phyloP scores from a whole-genome alignment of 2,113 vertebrate genomes.

The Numenius arquata region DNA sequence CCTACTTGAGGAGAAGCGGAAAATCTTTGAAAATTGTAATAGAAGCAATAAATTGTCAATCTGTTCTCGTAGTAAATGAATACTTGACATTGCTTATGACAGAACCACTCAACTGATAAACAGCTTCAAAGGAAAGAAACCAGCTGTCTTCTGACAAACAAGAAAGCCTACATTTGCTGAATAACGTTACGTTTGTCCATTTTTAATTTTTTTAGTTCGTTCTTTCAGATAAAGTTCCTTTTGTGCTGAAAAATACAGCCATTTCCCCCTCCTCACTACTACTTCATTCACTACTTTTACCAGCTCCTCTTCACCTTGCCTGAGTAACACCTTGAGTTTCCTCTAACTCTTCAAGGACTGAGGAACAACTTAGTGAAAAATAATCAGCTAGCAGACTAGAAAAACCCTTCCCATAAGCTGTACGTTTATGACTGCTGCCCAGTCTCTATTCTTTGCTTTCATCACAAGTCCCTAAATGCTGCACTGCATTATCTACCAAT shows the following conservation, averaged over 20 bases:
- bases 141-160: constrained; percentile 22
- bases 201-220: neutral
- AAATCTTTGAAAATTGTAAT: neutral
- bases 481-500: neutral
- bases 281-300: neutral
- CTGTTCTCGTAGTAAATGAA: constrained; percentile 20
- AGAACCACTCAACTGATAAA: constrained; percentile 13
- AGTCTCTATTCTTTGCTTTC: neutral
- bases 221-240: neutral
- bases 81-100: neutral
- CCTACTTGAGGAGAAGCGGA: neutral
- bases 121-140: neutral
- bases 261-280: neutral
- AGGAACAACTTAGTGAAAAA: neutral
- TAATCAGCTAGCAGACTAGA: neutral
- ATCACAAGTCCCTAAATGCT: neutral
- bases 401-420: neutral
- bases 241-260: neutral
- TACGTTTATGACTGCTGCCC: neutral
- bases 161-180: neutral
- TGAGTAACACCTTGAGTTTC: neutral
- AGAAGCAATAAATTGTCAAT: neutral
- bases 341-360: neutral
- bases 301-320: neutral
- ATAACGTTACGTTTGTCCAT: neutral